phyloP scores from a whole-genome alignment of 2,888 invertebrate species.

The Glaucopsyche alexis region DNA sequence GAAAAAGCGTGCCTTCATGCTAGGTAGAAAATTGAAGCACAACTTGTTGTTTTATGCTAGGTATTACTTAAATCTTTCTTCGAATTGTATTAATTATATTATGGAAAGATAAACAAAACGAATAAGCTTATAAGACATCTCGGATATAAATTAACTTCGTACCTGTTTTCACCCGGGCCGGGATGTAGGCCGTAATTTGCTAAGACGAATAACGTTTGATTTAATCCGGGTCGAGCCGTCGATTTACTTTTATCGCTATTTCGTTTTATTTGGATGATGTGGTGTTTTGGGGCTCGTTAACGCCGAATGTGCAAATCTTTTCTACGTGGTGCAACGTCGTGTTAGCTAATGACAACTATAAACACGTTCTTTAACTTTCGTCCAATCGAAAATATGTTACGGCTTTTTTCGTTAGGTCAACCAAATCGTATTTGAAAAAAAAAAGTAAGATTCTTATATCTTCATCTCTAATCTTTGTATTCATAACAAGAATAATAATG shows the following conservation, averaged over 20 bases:
- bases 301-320: conserved; percentile 76
- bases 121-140: conserved; percentile 30
- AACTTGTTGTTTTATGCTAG: background rate
- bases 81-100: background rate
- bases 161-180: conserved; percentile 59
- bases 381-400: conserved; percentile 43
- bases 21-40: too few relatives aligned
- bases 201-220: conserved; percentile 78
- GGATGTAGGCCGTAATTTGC: conserved; percentile 72
- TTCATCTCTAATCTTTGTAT: too few relatives aligned
- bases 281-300: conserved; percentile 76
- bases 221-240: conserved; percentile 70
- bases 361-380: conserved; percentile 51
- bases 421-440: too few relatives aligned
- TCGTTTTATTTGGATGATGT: conserved; percentile 72
- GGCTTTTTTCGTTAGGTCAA: too few relatives aligned
- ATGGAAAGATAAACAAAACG: background rate
- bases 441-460: too few relatives aligned
- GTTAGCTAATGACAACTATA: conserved; percentile 6
- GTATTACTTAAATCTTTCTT: background rate
- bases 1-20: too few relatives aligned
- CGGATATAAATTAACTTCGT: conserved; percentile 49
- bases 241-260: conserved; percentile 78
- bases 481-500: too few relatives aligned
- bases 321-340: conserved; percentile 54